These are phyloP conservation scores for Cyclina sinensis DNA, from an alignment of 1,140 invertebrate species.

Conservation along the genomic window DNA sequence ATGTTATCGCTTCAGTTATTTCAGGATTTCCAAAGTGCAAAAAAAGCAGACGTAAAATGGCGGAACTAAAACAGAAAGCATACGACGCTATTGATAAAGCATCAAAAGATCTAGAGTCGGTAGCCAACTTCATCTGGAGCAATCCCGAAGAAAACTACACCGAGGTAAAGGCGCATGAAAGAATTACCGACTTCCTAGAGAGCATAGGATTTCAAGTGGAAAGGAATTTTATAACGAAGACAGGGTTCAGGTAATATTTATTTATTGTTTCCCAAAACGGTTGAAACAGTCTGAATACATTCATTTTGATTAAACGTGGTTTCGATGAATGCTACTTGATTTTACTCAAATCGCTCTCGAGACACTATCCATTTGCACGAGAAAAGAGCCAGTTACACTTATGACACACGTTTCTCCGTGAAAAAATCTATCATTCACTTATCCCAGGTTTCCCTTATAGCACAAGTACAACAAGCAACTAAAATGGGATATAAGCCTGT, in stretches of 20 bases:
- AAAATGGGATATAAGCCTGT: too few relatives aligned
- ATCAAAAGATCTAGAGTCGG: not conserved
- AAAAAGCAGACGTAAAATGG: not conserved
- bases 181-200: constrained; percentile 74
- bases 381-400: too few relatives aligned
- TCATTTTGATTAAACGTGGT: not conserved
- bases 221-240: constrained; percentile 28
- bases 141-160: constrained; percentile 77
- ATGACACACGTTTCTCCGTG: too few relatives aligned
- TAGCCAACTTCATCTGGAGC: constrained; percentile 74
- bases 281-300: not conserved
- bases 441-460: too few relatives aligned
- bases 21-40: too few relatives aligned
- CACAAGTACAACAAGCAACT: too few relatives aligned
- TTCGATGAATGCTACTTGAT: not conserved
- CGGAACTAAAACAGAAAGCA: constrained; percentile 38
- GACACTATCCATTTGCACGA: too few relatives aligned
- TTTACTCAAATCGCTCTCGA: not conserved
- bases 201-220: constrained; percentile 76
- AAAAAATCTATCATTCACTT: too few relatives aligned
- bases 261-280: not conserved
- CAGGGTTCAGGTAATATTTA: constrained; percentile 19
- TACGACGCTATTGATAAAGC: constrained; percentile 45
- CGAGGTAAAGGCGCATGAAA: constrained; percentile 77
- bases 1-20: too few relatives aligned